phyloP scores from a whole-genome alignment of 1,140 invertebrate genomes.

The Aradophagus sp. region DNA sequence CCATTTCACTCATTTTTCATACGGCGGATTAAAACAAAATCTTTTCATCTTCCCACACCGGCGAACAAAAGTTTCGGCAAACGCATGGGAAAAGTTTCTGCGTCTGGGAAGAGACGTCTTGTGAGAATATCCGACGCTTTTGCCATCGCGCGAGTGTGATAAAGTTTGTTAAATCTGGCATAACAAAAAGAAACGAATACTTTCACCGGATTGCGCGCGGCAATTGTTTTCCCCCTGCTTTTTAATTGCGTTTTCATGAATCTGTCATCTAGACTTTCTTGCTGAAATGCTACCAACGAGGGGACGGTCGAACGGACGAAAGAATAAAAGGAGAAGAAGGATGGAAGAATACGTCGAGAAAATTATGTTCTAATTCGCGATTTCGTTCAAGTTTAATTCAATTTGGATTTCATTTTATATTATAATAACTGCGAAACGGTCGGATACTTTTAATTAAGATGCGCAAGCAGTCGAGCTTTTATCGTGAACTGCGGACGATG shows the following conservation, averaged over 20 bases:
- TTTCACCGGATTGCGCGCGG: constrained; percentile 25
- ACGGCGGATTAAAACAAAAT: constrained; percentile 41
- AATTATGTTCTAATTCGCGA: no score
- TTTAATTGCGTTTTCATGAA: no score
- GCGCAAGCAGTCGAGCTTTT: not conserved
- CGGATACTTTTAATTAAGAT: no score
- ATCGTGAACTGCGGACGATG: constrained; percentile 3
- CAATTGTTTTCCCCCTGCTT: no score
- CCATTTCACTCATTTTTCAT: constrained; percentile 8
- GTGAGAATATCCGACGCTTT: constrained; percentile 35
- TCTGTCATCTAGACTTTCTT: no score
- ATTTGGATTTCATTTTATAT: no score
- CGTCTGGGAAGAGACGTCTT: constrained; percentile 42
- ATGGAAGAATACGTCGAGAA: no score
- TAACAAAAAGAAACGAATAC: constrained; percentile 42
- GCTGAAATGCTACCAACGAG: no score
- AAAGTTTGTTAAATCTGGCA: constrained; percentile 33
- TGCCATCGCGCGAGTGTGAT: constrained; percentile 28
- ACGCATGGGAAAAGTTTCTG: constrained; percentile 45
- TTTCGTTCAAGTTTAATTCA: no score
- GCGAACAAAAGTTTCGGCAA: constrained; percentile 48
- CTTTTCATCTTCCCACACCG: constrained; percentile 45
- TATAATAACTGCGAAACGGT: no score
- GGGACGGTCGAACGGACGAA: no score
- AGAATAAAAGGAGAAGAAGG: no score